Evolutionary conservation across 2,113 vertebrate genomes (phyloP).

Genomic region (Perccottus glenii): DNA sequence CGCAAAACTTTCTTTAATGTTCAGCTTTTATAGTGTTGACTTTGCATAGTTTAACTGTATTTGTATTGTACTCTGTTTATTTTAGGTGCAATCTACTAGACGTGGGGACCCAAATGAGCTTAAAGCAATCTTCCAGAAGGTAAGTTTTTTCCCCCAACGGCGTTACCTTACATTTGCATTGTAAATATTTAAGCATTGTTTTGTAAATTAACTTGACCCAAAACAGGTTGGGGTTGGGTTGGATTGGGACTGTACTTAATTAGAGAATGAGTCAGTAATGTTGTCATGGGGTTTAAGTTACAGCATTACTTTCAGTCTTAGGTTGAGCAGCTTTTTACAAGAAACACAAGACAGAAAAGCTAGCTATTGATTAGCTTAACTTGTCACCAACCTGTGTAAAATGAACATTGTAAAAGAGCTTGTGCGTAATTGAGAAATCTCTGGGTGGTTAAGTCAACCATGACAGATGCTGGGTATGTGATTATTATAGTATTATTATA

Average conservation of each 20-base stretch:
- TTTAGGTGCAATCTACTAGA: constrained; percentile 90
- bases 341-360: neutral
- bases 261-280: constrained; percentile 3
- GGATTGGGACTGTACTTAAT: constrained; percentile 3
- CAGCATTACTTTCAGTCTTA: constrained; percentile 29
- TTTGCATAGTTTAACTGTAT: too few relatives aligned
- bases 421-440: too few relatives aligned
- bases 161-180: neutral
- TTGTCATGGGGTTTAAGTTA: constrained; percentile 61
- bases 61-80: neutral
- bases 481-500: neutral
- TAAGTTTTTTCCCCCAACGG: constrained; percentile 64
- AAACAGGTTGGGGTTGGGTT: neutral
- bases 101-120: constrained; percentile 92
- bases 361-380: too few relatives aligned
- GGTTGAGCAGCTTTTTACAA: constrained; percentile 1
- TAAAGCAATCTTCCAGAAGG: constrained; percentile 91
- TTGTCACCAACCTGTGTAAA: too few relatives aligned
- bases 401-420: too few relatives aligned
- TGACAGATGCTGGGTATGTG: constrained; percentile 15
- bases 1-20: neutral
- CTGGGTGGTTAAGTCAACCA: constrained; percentile 27
- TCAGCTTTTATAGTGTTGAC: neutral
- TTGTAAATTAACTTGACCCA: neutral
- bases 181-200: neutral